phyloP scores from a whole-genome alignment of 2,113 vertebrate genomes.

The Hepsetus odoe region DNA sequence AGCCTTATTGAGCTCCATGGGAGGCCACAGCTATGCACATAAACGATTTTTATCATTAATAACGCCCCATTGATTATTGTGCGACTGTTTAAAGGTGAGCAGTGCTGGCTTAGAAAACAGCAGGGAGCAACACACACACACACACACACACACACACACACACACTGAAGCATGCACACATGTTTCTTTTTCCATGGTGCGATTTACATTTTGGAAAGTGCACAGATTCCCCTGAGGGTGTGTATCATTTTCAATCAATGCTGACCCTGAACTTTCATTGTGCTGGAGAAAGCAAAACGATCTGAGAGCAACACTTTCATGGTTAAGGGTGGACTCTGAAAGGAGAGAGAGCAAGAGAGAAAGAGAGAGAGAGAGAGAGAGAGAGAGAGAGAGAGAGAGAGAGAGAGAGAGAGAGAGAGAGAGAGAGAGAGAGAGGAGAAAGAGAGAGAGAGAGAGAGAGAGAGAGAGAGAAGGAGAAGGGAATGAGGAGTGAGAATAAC shows the following conservation, averaged over 20 bases:
- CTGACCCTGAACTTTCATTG: slow-evolving; percentile 76
- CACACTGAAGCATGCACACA: neutral
- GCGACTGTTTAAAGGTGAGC: slow-evolving; percentile 79
- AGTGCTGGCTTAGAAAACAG: slow-evolving; percentile 56
- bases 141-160: slow-evolving; percentile 14
- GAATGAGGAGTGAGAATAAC: too few relatives aligned
- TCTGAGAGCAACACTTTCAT: slow-evolving; percentile 46
- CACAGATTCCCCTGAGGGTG: slow-evolving; percentile 68
- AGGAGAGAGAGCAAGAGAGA: neutral
- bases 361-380: neutral
- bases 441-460: neutral
- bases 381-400: slow-evolving; percentile 6
- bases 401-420: neutral
- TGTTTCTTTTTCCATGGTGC: slow-evolving; percentile 62
- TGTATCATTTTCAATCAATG: slow-evolving; percentile 75
- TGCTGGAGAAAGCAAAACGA: slow-evolving; percentile 56
- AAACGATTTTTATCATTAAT: slow-evolving; percentile 78
- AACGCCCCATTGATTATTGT: slow-evolving; percentile 81
- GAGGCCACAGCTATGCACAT: slow-evolving; percentile 66
- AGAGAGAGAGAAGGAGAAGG: too few relatives aligned
- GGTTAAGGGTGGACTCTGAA: neutral
- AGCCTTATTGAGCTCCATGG: slow-evolving; percentile 63
- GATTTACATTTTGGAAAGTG: slow-evolving; percentile 82
- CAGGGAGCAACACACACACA: slow-evolving; percentile 41
- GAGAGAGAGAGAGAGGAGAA: neutral